phyloP scores from a whole-genome alignment of 1,140 invertebrate species.

The Leguminivora glycinivorella region DNA sequence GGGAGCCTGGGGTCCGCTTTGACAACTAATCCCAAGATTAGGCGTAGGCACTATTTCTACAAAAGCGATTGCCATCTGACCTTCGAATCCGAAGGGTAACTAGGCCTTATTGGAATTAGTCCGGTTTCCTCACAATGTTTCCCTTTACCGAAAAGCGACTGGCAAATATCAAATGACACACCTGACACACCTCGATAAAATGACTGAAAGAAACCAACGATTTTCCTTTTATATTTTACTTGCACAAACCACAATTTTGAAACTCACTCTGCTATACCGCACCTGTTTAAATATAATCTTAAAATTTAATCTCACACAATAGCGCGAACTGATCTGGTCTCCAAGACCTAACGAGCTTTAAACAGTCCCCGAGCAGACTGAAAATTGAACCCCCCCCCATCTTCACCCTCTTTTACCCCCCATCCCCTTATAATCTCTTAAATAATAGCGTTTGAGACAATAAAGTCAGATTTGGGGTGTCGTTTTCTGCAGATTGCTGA shows the following conservation, averaged over 20 bases:
- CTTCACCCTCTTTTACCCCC: conserved; percentile 27
- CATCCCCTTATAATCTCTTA: conserved; percentile 39
- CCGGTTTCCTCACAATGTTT: no score
- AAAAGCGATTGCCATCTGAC: no score
- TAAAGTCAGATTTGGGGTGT: conserved; percentile 48
- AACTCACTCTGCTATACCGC: neutral
- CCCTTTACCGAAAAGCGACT: no score
- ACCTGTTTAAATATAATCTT: conserved; percentile 16
- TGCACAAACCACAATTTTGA: neutral
- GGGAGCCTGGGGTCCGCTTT: no score
- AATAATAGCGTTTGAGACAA: conserved; percentile 51
- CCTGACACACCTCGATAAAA: no score
- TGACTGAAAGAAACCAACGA: no score
- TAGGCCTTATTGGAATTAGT: no score
- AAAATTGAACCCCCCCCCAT: conserved; percentile 44
- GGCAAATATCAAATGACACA: no score
- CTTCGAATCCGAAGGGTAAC: no score
- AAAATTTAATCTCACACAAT: conserved; percentile 25
- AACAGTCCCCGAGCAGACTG: conserved; percentile 34
- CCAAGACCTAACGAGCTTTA: conserved; percentile 27
- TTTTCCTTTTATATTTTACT: no score
- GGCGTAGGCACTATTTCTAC: no score
- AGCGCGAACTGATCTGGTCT: conserved; percentile 24
- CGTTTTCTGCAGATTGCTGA: conserved; percentile 43
- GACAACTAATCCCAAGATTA: no score